Evolutionary conservation across 2,113 vertebrate species (phyloP).

Genomic region (Pycnonotus jocosus): DNA sequence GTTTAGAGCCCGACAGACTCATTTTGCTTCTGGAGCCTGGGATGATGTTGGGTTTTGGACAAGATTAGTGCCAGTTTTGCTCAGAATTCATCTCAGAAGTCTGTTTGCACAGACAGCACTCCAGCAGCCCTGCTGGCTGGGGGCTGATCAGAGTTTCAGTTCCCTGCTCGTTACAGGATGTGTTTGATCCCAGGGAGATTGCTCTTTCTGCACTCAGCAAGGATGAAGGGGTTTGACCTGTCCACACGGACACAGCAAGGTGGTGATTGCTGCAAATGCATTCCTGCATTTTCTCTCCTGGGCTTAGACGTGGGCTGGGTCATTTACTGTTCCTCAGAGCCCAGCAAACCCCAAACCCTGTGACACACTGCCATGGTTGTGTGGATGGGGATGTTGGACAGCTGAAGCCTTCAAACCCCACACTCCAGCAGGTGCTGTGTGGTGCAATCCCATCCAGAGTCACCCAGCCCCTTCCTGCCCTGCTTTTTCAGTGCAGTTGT

Average conservation of each 20-base stretch:
- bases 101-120: neutral
- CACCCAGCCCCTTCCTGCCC: neutral
- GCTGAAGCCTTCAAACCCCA: neutral
- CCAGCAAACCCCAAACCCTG: too few relatives aligned
- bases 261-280: neutral
- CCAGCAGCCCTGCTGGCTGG: neutral
- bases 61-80: neutral
- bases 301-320: neutral
- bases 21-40: neutral
- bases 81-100: neutral
- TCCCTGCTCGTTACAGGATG: neutral
- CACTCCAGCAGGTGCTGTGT: accelerated
- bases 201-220: neutral
- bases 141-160: neutral
- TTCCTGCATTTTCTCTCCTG: neutral
- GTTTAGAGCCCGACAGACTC: neutral
- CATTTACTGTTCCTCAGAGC: neutral
- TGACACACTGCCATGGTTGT: neutral
- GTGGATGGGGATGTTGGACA: neutral
- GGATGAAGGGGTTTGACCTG: neutral
- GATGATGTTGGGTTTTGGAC: neutral
- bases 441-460: neutral
- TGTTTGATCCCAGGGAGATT: neutral
- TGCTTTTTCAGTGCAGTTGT: neutral
- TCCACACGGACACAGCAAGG: neutral